These are phyloP conservation scores for Philereme vetulata DNA, from an alignment of 2,888 invertebrate species.

Conservation along the genomic window DNA sequence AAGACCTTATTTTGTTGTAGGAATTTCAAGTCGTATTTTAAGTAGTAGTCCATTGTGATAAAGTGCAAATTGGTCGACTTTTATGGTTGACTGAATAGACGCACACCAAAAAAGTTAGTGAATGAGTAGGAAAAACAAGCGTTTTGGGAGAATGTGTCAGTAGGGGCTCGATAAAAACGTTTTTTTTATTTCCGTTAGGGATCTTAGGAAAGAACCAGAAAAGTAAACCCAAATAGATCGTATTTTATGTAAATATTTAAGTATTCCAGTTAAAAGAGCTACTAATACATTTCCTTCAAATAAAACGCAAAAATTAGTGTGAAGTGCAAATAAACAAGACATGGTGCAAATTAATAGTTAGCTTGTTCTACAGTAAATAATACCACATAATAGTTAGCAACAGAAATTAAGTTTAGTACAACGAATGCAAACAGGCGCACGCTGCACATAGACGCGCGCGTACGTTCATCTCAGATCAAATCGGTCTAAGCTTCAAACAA, in stretches of 20 bases:
- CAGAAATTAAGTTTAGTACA: too few relatives aligned
- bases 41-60: slow-evolving; percentile 6
- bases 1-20: too few relatives aligned
- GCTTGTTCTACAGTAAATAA: too few relatives aligned
- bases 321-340: slow-evolving; percentile 10
- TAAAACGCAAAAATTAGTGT: slow-evolving; percentile 3
- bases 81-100: slow-evolving; percentile 20
- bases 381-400: too few relatives aligned
- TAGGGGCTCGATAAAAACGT: not conserved
- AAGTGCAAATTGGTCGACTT: slow-evolving; percentile 14
- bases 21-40: not conserved
- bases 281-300: slow-evolving; percentile 7
- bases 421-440: too few relatives aligned
- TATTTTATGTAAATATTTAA: too few relatives aligned
- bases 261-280: not conserved
- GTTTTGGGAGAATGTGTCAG: slow-evolving; percentile 3
- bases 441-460: too few relatives aligned
- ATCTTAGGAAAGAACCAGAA: too few relatives aligned
- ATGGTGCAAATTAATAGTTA: slow-evolving; percentile 5
- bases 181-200: not conserved
- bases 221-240: too few relatives aligned
- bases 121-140: slow-evolving; percentile 20
- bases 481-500: too few relatives aligned
- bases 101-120: slow-evolving; percentile 26
- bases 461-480: too few relatives aligned